Evolutionary conservation across 2,888 invertebrate species (phyloP).

Genomic region (Eilema caniola): DNA sequence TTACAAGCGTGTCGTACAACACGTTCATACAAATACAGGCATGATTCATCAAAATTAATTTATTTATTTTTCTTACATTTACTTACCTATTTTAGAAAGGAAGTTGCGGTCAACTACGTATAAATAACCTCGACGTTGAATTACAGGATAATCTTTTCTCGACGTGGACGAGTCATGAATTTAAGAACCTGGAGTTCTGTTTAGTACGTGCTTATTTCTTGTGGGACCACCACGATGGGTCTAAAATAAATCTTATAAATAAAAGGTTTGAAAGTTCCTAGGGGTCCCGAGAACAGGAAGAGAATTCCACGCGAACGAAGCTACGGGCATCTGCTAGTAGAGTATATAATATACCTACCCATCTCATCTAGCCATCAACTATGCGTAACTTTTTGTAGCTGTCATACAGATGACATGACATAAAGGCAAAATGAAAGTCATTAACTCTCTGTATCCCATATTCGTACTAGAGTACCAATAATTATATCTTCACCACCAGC

Average conservation of each 20-base stretch:
- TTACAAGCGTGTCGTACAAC: not conserved
- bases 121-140: not conserved
- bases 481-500: not conserved
- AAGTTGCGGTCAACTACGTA: not conserved
- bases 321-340: too few species aligned
- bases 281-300: too few species aligned
- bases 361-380: too few species aligned
- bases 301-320: too few species aligned
- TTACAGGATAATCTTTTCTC: constrained; percentile 9
- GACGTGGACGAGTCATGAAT: not conserved
- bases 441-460: too few species aligned
- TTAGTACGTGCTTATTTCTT: not conserved
- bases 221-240: not conserved
- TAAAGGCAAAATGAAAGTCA: too few species aligned
- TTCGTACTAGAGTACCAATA: not conserved
- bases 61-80: not conserved
- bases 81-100: not conserved
- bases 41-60: too few species aligned
- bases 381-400: too few species aligned
- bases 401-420: too few species aligned
- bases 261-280: too few species aligned
- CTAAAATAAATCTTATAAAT: not conserved
- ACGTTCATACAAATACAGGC: too few species aligned
- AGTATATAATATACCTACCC: not conserved
- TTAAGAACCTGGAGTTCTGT: not conserved